phyloP scores from a whole-genome alignment of 2,797 vertebrate species.

The Limosa lapponica region DNA sequence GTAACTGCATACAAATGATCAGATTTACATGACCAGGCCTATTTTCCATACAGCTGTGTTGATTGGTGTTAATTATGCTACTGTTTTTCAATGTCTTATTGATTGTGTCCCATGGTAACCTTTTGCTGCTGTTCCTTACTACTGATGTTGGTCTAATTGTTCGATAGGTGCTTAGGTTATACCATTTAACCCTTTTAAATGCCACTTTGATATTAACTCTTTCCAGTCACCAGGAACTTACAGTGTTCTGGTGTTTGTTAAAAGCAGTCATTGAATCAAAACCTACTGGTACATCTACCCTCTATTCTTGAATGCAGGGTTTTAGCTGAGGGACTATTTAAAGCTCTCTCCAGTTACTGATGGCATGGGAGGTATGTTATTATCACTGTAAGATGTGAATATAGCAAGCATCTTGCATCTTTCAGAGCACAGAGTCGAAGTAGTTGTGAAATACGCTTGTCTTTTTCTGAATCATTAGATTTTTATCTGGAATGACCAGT shows the following conservation, averaged over 20 bases:
- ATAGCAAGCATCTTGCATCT: not conserved
- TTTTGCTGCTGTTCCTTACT: conserved; percentile 1
- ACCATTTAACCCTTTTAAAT: not conserved
- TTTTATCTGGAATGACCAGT: not conserved
- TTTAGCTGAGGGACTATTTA: not conserved
- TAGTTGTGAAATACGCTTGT: not conserved
- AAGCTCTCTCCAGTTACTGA: not conserved
- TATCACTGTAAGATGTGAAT: not conserved
- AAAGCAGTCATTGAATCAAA: not conserved
- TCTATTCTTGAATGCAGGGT: not conserved
- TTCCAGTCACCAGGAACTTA: not conserved
- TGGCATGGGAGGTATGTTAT: not conserved
- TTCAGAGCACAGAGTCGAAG: not conserved
- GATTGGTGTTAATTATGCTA: conserved; percentile 50
- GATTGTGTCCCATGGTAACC: conserved; percentile 48
- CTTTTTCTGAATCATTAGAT: not conserved
- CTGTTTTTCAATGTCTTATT: conserved; percentile 56
- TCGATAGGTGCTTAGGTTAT: not conserved
- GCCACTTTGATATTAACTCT: not conserved
- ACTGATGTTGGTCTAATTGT: not conserved
- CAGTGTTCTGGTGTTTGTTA: not conserved
- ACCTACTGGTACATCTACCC: not conserved
- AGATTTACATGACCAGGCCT: conserved; percentile 46
- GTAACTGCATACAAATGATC: conserved; percentile 44
- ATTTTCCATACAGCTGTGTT: conserved; percentile 53